Base-by-base conservation (phyloP, 2,888 invertebrate species). In the Drosophila mettleri region DNA sequence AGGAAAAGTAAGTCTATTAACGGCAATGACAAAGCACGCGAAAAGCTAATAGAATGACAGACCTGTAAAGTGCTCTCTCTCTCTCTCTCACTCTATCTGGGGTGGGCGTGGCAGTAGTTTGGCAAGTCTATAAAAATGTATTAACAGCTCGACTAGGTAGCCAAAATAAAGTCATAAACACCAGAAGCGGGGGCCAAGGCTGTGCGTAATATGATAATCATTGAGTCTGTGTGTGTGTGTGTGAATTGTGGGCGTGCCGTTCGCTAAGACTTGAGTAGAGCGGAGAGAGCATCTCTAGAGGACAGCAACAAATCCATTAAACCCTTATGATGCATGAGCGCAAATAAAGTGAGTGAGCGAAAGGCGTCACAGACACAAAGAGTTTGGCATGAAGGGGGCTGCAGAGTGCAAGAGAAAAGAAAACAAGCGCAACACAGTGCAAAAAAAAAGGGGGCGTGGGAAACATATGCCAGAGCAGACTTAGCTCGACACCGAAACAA, bases 281-380 rank as follows among this genome's bases (percentile, higher is more conserved):
- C n/a, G 9, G 24, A n/a, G 31, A 34, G 52, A 52, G 63, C 58
- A 45, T 54, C 41, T 61, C 54, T 43, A 49, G 57, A 65, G 53
- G 62, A 66, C 73, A 49, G 63, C 64, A 73, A 78, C 78, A 86
- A 86, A 89, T 86, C 86, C 86, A 86, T 86, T 86, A 86, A 86
- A 86, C 89, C 86, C 86, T 86, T 86, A 89, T 89, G 89, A 86
- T 80, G 86, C 89, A 89, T 73, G 86, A 71, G 80, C 88, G 68
- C 86, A 89, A 86, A 88, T 80, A 88, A 80, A 78, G 70, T 74
- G 87, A 87, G 74, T 84, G 79, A 86, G 83, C 85, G 76, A 84
- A 80, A 68, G 86, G 62, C 70, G 84, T 58, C 86, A 20, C 29
- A 74, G 68, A 74, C 86, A 88, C 86, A 88, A 83, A 68, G 69